A percentile compares a stretch with the other conserved stretches of the same genome.
Conservation (phyloP, 1,140 invertebrate genomes). For the Bradysia coprophila region DNA sequence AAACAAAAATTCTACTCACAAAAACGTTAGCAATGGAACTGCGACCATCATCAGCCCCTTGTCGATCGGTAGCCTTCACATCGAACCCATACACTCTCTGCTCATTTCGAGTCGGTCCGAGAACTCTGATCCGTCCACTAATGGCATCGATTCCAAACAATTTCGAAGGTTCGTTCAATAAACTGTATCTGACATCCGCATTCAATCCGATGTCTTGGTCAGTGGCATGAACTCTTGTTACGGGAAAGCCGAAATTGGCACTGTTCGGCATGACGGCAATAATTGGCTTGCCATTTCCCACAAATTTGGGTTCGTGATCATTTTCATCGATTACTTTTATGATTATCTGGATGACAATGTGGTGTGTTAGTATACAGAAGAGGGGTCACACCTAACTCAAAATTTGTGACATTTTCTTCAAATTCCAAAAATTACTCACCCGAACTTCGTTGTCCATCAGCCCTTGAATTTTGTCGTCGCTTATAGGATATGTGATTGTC, state of each 20-base stretch:
- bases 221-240: conserved; percentile 48
- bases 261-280: conserved; percentile 59
- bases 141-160: conserved; percentile 57
- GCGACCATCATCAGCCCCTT: conserved; percentile 54
- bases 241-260: conserved; percentile 59
- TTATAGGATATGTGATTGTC: conserved; percentile 50
- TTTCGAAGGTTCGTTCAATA: conserved; percentile 44
- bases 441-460: conserved; percentile 31
- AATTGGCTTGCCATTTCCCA: conserved; percentile 45
- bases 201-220: conserved; percentile 59
- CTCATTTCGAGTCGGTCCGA: conserved; percentile 43
- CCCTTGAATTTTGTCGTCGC: conserved; percentile 43
- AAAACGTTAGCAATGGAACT: conserved; percentile 69
- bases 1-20: conserved; percentile 31
- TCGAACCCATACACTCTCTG: conserved; percentile 66
- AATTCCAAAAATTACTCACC: conserved; percentile 14
- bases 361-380: no score
- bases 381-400: no score
- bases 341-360: no score
- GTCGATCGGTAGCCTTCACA: conserved; percentile 67
- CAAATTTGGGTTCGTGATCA: conserved; percentile 61
- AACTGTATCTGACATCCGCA: conserved; percentile 59
- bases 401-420: no score
- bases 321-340: conserved; percentile 62
- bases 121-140: conserved; percentile 50